Percentiles rank a stretch among this genome's conserved stretches.
Evolutionary conservation across 2,888 invertebrate species (phyloP).

Genomic region (Trisateles emortualis): DNA sequence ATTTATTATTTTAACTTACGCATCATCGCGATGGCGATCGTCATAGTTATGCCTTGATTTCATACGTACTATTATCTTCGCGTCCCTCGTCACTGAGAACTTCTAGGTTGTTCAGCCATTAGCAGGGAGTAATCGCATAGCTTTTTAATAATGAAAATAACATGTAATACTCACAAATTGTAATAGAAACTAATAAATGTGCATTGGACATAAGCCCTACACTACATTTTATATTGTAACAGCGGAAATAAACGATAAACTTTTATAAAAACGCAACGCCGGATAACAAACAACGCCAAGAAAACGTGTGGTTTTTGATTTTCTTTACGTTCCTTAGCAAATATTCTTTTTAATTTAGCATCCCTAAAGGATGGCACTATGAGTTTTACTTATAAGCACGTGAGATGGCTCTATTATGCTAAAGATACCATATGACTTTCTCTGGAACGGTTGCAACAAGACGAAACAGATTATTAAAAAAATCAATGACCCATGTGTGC

Average conservation of each 20-base stretch:
- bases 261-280: constrained; percentile 77
- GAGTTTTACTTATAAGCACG: neutral
- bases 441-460: constrained; percentile 23
- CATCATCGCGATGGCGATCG: neutral
- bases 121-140: constrained; percentile 28
- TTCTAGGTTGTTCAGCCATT: constrained; percentile 73
- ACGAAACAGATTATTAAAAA: constrained; percentile 37
- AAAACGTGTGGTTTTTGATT: constrained; percentile 81
- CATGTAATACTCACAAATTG: constrained; percentile 67
- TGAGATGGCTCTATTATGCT: constrained; percentile 18
- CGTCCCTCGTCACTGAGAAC: constrained; percentile 49
- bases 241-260: constrained; percentile 70
- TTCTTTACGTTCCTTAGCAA: constrained; percentile 47
- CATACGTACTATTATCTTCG: constrained; percentile 23
- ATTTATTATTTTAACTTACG: neutral
- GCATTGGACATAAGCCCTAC: constrained; percentile 62
- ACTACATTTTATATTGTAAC: constrained; percentile 78
- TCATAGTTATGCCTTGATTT: constrained; percentile 2
- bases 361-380: constrained; percentile 32
- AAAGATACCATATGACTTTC: neutral
- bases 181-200: constrained; percentile 64
- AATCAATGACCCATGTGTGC: constrained; percentile 37
- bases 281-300: constrained; percentile 84
- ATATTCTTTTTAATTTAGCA: constrained; percentile 12
- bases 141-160: constrained; percentile 37